A percentile compares a stretch with the other conserved stretches of the same genome.
These are phyloP conservation scores for Notodonta ziczac DNA, from an alignment of 2,888 invertebrate species.

Conservation along the genomic window DNA sequence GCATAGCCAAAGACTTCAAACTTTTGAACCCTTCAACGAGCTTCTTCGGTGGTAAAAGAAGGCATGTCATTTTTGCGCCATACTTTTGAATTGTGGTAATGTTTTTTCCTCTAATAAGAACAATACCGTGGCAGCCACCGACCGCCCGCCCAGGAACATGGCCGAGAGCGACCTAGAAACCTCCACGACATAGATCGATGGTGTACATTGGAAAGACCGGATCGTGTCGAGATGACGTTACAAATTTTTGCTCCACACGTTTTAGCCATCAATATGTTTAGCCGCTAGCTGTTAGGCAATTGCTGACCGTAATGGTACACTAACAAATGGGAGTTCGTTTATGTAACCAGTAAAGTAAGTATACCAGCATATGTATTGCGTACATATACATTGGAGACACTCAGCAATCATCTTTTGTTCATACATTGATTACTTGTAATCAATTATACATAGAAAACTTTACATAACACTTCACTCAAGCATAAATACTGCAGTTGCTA, in stretches of 20 bases:
- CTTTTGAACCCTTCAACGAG: background rate
- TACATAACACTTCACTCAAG: conserved; percentile 20
- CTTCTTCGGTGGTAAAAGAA: background rate
- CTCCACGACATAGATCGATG: conserved; percentile 60
- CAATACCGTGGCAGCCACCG: conserved; percentile 14
- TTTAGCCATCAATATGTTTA: conserved; percentile 41
- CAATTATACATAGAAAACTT: conserved; percentile 39
- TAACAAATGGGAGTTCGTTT: conserved; percentile 36
- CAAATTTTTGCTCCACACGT: conserved; percentile 37
- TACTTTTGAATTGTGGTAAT: background rate
- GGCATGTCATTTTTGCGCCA: background rate
- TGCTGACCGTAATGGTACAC: background rate
- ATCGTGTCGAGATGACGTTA: conserved; percentile 47
- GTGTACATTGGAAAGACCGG: conserved; percentile 35
- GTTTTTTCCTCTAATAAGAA: conserved; percentile 10
- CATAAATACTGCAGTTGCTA: background rate
- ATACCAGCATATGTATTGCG: conserved; percentile 21
- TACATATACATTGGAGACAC: conserved; percentile 27
- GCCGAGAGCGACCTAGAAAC: conserved; percentile 66
- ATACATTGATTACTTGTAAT: conserved; percentile 44
- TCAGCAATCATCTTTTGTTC: conserved; percentile 43
- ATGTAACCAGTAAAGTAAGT: conserved; percentile 36
- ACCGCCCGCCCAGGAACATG: conserved; percentile 52
- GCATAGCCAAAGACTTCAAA: too few species aligned
- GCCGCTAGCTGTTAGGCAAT: conserved; percentile 39